Percentiles rank a stretch among this genome's conserved stretches.
These are phyloP conservation scores for Atherinomorus stipes DNA, from an alignment of 2,113 vertebrate genomes.

Conservation along the genomic window DNA sequence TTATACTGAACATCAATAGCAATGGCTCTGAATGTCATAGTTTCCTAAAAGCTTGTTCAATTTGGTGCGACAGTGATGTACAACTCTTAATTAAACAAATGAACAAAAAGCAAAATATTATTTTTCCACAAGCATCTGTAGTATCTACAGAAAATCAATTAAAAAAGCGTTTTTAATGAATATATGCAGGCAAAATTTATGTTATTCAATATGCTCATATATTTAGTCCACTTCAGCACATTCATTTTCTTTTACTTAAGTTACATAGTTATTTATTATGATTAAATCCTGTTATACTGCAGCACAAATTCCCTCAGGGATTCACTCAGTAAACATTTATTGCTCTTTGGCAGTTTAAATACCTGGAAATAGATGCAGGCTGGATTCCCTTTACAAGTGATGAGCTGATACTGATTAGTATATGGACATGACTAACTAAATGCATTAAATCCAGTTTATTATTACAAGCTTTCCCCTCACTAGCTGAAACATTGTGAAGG, in stretches of 20 bases:
- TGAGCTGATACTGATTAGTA: slow-evolving; percentile 30
- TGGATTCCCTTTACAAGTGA: slow-evolving; percentile 34
- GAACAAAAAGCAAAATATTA: neutral
- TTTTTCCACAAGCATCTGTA: neutral
- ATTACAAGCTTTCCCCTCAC: slow-evolving; percentile 13
- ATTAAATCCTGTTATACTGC: slow-evolving; percentile 29
- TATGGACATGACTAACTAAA: slow-evolving; percentile 42
- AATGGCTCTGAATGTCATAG: neutral
- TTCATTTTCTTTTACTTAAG: slow-evolving; percentile 6
- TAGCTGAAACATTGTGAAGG: neutral
- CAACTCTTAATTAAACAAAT: neutral
- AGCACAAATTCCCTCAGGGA: slow-evolving; percentile 34
- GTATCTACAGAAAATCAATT: neutral
- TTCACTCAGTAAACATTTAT: slow-evolving; percentile 35
- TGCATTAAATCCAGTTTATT: slow-evolving; percentile 8
- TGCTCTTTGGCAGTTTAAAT: slow-evolving; percentile 36
- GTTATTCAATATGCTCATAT: slow-evolving; percentile 1
- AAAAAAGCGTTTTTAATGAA: neutral
- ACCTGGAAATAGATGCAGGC: slow-evolving; percentile 12
- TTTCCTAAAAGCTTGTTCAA: neutral
- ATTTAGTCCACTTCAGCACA: neutral
- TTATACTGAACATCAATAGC: slow-evolving; percentile 2
- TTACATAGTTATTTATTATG: slow-evolving; percentile 31
- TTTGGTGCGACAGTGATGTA: neutral
- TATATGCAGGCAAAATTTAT: neutral